A percentile compares a stretch with the other conserved stretches of the same genome.
Evolutionary conservation across 2,113 vertebrate genomes (phyloP).

Genomic region (Carassius gibelio): DNA sequence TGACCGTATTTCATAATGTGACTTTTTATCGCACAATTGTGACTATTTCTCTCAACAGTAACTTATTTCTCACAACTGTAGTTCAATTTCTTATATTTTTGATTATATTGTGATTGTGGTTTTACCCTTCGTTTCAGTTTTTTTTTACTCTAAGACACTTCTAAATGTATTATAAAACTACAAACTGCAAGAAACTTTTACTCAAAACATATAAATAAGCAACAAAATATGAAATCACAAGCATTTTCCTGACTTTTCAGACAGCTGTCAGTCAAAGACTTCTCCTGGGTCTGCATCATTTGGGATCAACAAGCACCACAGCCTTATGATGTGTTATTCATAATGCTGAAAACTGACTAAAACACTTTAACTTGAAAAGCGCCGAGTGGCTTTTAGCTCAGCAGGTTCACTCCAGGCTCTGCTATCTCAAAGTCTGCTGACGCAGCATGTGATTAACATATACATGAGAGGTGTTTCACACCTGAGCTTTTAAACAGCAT

Average conservation of each 20-base stretch:
- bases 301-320: slow-evolving; percentile 14
- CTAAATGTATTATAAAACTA: background rate
- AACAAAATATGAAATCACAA: background rate
- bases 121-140: background rate
- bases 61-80: background rate
- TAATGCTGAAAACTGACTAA: slow-evolving; percentile 30
- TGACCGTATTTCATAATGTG: background rate
- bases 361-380: slow-evolving; percentile 28
- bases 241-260: background rate
- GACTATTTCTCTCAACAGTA: background rate
- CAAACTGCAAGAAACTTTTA: background rate
- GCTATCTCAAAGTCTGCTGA: slow-evolving; percentile 52
- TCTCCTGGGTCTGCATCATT: slow-evolving; percentile 11
- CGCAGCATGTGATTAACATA: slow-evolving; percentile 55
- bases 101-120: background rate
- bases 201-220: background rate
- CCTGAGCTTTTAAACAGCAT: slow-evolving; percentile 49
- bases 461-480: slow-evolving; percentile 57
- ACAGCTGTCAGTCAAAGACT: slow-evolving; percentile 19
- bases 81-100: background rate
- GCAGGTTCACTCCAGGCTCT: slow-evolving; percentile 44
- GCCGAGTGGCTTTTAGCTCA: slow-evolving; percentile 30
- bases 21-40: background rate
- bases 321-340: slow-evolving; percentile 43
- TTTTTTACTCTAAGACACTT: background rate